These are phyloP conservation scores for Aphyosemion australe DNA, from an alignment of 2,113 vertebrate genomes.

Conservation along the genomic window DNA sequence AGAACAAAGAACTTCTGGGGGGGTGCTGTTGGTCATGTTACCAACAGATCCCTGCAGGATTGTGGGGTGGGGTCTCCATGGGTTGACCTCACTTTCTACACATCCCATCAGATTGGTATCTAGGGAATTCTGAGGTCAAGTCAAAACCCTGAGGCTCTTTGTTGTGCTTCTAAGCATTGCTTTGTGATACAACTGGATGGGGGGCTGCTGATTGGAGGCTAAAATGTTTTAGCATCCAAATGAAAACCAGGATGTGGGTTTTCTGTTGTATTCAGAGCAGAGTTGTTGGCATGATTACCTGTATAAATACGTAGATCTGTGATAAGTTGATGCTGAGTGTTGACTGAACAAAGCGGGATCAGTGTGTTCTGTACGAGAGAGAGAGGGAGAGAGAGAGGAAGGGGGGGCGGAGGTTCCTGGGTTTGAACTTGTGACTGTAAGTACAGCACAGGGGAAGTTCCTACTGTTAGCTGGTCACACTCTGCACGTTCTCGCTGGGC, in stretches of 20 bases:
- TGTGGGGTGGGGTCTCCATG: background rate
- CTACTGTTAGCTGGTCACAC: constrained; percentile 2
- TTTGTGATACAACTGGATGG: background rate
- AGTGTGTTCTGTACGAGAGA: constrained; percentile 7
- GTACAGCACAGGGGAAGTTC: constrained; percentile 16
- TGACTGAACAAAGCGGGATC: constrained; percentile 10
- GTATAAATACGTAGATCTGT: background rate
- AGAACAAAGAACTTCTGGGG: background rate
- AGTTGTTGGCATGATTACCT: background rate
- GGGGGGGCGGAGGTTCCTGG: background rate
- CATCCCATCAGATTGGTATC: background rate
- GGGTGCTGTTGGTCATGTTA: background rate
- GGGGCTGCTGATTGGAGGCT: too few relatives aligned
- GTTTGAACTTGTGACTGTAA: constrained; percentile 34
- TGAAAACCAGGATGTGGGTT: background rate
- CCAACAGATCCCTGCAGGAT: background rate
- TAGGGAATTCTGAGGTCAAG: background rate
- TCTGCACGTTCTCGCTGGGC: constrained; percentile 15
- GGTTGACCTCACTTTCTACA: background rate
- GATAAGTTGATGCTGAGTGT: constrained; percentile 5
- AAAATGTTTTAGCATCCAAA: background rate
- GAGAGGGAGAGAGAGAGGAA: background rate
- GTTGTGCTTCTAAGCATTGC: background rate
- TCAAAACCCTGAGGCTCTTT: background rate
- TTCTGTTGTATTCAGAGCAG: background rate